phyloP scores from a whole-genome alignment of 1,140 invertebrate species.

The Drosophila sucinea region DNA sequence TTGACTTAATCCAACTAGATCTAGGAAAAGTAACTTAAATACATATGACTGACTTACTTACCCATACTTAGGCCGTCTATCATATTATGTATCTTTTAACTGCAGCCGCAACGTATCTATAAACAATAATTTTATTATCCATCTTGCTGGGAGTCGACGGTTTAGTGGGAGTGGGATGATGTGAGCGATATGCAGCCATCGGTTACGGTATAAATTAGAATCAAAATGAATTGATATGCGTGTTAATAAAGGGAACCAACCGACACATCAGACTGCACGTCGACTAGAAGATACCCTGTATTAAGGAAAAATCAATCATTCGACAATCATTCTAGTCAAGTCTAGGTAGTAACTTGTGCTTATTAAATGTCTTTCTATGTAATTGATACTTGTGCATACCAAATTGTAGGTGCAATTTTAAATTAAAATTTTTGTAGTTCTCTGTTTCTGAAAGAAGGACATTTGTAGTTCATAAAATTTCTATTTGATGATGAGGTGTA shows the following conservation, averaged over 20 bases:
- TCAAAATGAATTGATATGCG: conserved; percentile 81
- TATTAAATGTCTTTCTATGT: too few relatives aligned
- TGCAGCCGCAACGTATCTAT: conserved; percentile 75
- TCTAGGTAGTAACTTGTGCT: too few relatives aligned
- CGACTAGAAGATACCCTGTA: neutral
- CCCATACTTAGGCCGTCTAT: conserved; percentile 7
- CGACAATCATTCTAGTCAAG: too few relatives aligned
- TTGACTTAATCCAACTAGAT: neutral
- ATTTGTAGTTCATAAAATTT: too few relatives aligned
- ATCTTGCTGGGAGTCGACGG: neutral
- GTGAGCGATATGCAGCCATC: conserved; percentile 79
- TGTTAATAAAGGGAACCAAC: conserved; percentile 66
- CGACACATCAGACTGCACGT: neutral
- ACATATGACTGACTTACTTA: conserved; percentile 57
- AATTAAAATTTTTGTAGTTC: too few relatives aligned
- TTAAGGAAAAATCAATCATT: neutral
- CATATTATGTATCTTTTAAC: conserved; percentile 53
- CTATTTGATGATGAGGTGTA: too few relatives aligned
- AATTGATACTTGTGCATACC: too few relatives aligned
- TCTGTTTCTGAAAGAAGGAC: too few relatives aligned
- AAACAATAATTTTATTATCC: conserved; percentile 77
- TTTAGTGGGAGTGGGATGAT: conserved; percentile 34
- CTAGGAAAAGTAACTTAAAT: conserved; percentile 47
- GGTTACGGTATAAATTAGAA: conserved; percentile 79
- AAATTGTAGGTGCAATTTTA: too few relatives aligned